Evolutionary conservation across 2,113 vertebrate species (phyloP).

Genomic region (Eubucco bourcierii): DNA sequence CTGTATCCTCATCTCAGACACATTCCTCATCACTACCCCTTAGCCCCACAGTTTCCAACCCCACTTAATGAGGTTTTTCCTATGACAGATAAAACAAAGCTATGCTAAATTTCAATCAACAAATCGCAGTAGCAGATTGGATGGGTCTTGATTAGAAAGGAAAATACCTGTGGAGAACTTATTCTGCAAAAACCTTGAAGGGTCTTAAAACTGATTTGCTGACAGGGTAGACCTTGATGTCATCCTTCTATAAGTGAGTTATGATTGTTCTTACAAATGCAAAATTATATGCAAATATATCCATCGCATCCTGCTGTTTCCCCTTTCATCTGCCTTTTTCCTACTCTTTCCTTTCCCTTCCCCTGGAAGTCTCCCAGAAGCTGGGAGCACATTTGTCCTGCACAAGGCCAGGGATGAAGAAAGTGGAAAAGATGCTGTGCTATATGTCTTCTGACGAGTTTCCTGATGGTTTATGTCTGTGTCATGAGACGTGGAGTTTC

Average conservation of each 20-base stretch:
- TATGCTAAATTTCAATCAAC: not conserved
- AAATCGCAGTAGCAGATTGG: not conserved
- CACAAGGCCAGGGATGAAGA: not conserved
- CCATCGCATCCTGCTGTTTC: not conserved
- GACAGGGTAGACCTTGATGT: not conserved
- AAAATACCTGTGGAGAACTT: slow-evolving; percentile 1
- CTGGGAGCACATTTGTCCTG: not conserved
- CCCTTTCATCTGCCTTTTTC: not conserved
- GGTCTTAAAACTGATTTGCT: slow-evolving; percentile 5
- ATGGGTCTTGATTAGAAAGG: not conserved
- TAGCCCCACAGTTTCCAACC: not conserved
- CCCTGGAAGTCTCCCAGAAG: not conserved
- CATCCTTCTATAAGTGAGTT: not conserved
- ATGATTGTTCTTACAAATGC: slow-evolving; percentile 19
- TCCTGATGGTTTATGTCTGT: not conserved
- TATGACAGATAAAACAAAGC: not conserved
- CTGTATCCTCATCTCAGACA: not conserved
- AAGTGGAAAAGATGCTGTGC: not conserved
- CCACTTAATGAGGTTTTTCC: not conserved
- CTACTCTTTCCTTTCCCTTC: not conserved
- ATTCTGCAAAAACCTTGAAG: not conserved
- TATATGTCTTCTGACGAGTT: not conserved
- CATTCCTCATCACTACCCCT: not conserved
- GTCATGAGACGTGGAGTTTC: not conserved
- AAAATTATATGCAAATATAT: slow-evolving; percentile 24